Evolutionary conservation across 2,888 invertebrate species (phyloP).

Genomic region (Clepsis dumicolana): DNA sequence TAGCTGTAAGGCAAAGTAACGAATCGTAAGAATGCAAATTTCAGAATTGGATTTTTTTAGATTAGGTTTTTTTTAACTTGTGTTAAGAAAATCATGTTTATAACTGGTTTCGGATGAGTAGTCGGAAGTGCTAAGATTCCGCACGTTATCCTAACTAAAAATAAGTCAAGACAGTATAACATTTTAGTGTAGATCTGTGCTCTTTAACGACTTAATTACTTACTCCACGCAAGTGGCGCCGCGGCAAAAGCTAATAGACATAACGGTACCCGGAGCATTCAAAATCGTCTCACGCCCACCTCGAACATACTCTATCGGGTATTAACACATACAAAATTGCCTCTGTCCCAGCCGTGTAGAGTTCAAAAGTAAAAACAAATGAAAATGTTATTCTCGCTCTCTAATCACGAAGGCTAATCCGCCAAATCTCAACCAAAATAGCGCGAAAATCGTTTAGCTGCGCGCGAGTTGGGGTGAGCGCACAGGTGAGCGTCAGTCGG

Average conservation of each 20-base stretch:
- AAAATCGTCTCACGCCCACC: conserved; percentile 40
- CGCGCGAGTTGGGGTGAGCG: conserved; percentile 56
- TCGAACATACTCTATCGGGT: conserved; percentile 2
- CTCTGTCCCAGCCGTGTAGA: conserved; percentile 5
- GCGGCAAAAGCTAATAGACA: conserved; percentile 30
- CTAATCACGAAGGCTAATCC: conserved; percentile 82
- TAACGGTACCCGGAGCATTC: conserved; percentile 32
- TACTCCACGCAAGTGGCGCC: background rate
- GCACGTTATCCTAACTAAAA: background rate
- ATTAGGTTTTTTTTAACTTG: too few relatives aligned
- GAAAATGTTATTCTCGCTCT: conserved; percentile 43
- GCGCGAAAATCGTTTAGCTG: conserved; percentile 81
- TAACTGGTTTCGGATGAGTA: background rate
- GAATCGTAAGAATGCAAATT: too few relatives aligned
- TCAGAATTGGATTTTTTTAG: too few relatives aligned
- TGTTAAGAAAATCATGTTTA: background rate
- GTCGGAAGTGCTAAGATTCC: background rate
- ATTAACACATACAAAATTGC: conserved; percentile 2
- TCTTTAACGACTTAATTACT: background rate
- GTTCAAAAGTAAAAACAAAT: conserved; percentile 8
- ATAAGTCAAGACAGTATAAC: background rate
- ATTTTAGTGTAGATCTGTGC: background rate
- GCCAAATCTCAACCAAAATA: conserved; percentile 85
- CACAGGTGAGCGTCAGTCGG: conserved; percentile 80
- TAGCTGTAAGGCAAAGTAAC: too few relatives aligned